Evolutionary conservation across 2,113 vertebrate genomes (phyloP).

Genomic region (Probosciger aterrimus): DNA sequence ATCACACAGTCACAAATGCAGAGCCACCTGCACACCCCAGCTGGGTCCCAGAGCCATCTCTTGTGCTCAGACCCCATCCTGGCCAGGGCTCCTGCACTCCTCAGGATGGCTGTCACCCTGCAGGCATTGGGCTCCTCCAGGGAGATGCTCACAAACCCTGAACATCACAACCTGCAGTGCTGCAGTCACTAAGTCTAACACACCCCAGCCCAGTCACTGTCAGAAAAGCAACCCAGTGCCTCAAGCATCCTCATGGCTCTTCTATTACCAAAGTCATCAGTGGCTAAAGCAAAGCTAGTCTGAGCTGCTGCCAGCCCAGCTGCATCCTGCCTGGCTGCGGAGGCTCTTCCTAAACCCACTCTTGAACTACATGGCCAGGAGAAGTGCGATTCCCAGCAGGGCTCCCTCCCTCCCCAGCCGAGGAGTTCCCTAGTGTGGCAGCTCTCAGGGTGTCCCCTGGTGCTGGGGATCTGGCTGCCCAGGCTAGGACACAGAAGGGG

Average conservation of each 20-base stretch:
- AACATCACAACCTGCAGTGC: neutral
- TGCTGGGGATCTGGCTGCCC: neutral
- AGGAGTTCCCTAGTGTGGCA: rapidly evolving
- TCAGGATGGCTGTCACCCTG: neutral
- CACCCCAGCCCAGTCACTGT: neutral
- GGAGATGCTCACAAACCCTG: neutral
- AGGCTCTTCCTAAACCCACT: neutral
- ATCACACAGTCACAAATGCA: rapidly evolving
- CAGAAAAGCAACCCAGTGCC: neutral
- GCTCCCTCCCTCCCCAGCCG: neutral
- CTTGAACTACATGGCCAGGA: rapidly evolving
- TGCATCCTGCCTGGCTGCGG: neutral
- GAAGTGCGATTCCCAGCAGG: neutral
- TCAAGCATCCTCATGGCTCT: neutral
- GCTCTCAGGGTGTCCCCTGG: neutral
- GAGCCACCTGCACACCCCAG: rapidly evolving
- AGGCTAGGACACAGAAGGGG: rapidly evolving
- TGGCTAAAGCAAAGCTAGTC: neutral
- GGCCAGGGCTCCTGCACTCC: neutral
- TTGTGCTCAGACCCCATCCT: neutral
- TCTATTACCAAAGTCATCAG: neutral
- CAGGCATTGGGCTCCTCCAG: neutral
- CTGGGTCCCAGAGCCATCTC: neutral
- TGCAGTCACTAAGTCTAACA: rapidly evolving
- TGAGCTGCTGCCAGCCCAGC: rapidly evolving